Percentiles rank a stretch among this genome's conserved stretches.
Evolutionary conservation across 92 coral and sea anemone genomes (phyloP).

Genomic region (Palythoa heliodiscus): DNA sequence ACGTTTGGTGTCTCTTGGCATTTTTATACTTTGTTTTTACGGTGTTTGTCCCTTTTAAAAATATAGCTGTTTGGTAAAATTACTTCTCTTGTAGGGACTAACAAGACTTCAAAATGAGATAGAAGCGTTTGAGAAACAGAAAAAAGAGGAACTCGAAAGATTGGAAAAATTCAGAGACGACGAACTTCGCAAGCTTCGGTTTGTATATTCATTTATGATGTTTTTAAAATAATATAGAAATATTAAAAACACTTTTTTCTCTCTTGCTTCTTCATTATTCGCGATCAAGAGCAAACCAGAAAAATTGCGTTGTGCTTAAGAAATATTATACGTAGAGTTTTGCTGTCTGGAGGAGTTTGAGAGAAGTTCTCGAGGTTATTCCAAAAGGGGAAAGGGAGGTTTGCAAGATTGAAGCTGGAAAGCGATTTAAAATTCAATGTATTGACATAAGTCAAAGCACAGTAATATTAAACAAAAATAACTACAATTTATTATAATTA

Average conservation of each 20-base stretch:
- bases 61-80: neutral
- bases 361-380: too few relatives aligned
- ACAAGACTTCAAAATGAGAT: constrained; percentile 81
- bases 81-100: constrained; percentile 65
- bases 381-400: too few relatives aligned
- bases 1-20: neutral
- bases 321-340: too few relatives aligned
- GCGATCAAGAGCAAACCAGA: too few relatives aligned
- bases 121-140: constrained; percentile 88
- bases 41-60: neutral
- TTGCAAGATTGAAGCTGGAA: too few relatives aligned
- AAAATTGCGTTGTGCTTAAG: too few relatives aligned
- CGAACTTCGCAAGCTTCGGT: constrained; percentile 90
- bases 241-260: neutral
- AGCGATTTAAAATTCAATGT: too few relatives aligned
- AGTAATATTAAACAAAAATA: too few relatives aligned
- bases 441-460: too few relatives aligned
- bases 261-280: too few relatives aligned
- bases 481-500: too few relatives aligned
- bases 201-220: neutral
- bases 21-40: neutral
- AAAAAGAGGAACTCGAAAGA: constrained; percentile 89
- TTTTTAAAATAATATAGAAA: neutral
- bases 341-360: too few relatives aligned
- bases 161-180: constrained; percentile 88